Conservation (phyloP, 2,797 vertebrate species). For the Limnodromus scolopaceus region DNA sequence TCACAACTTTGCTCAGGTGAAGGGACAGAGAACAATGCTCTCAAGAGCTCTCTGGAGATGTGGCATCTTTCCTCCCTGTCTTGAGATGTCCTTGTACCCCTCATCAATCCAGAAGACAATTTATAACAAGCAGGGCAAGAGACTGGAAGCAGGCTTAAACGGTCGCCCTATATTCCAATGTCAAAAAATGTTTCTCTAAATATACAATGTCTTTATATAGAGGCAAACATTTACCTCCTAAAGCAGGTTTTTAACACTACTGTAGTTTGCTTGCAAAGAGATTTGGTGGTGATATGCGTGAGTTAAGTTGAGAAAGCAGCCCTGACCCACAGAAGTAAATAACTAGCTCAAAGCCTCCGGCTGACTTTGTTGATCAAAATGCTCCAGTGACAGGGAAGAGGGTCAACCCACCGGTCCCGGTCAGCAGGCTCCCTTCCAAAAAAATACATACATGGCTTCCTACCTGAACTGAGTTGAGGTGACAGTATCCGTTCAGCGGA, state of each 20-base stretch:
- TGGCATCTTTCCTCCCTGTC: neutral
- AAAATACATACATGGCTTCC: rapidly evolving
- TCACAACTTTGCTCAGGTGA: neutral
- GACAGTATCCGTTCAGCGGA: constrained; percentile 96
- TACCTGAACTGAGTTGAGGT: constrained; percentile 99
- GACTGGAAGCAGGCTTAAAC: neutral
- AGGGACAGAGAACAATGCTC: neutral
- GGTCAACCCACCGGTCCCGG: neutral
- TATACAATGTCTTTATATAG: neutral
- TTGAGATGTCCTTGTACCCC: neutral
- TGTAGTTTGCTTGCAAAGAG: neutral
- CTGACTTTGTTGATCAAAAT: neutral
- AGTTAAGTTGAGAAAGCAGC: neutral
- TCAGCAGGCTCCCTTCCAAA: neutral
- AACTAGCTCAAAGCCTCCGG: neutral
- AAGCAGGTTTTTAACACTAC: neutral
- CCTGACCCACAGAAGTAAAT: neutral
- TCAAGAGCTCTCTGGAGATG: neutral
- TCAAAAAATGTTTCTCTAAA: neutral
- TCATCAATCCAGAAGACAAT: neutral
- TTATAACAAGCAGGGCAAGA: neutral
- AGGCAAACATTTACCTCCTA: neutral
- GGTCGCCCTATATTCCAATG: neutral
- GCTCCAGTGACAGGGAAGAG: neutral
- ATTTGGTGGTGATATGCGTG: neutral